These are phyloP conservation scores for Neelides sp. DNA, from an alignment of 1,140 invertebrate species.

Conservation along the genomic window DNA sequence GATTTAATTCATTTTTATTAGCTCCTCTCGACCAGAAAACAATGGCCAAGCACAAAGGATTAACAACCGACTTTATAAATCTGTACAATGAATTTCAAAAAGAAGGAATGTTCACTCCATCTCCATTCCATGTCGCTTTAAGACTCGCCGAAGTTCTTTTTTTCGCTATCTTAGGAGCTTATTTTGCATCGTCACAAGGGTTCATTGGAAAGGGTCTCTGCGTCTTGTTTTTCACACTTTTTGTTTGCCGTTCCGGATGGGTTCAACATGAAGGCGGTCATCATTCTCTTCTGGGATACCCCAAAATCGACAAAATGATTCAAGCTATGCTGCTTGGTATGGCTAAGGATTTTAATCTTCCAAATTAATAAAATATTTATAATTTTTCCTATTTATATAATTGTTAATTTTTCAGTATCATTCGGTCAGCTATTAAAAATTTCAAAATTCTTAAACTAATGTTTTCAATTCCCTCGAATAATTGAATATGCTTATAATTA, in stretches of 20 bases:
- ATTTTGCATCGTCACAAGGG: background rate
- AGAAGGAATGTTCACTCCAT: background rate
- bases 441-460: background rate
- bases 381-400: background rate
- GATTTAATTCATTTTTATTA: too few species aligned
- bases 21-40: too few species aligned
- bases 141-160: background rate
- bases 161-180: background rate
- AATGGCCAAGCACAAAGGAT: background rate
- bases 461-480: background rate
- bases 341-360: background rate
- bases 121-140: background rate
- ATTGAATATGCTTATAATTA: background rate
- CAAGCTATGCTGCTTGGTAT: slow-evolving; percentile 3
- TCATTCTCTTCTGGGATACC: slow-evolving; percentile 4
- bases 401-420: background rate
- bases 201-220: background rate
- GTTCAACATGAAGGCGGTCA: slow-evolving; percentile 11
- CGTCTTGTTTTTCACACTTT: background rate
- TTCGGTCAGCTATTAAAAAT: background rate
- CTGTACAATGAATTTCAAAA: background rate
- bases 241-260: background rate
- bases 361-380: background rate
- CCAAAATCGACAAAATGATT: slow-evolving; percentile 6
- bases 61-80: background rate